Evolutionary conservation across 1,140 invertebrate genomes (phyloP), one percentile per base, ranked within the genome.

Genomic region (Bathynomus jamesi): DNA sequence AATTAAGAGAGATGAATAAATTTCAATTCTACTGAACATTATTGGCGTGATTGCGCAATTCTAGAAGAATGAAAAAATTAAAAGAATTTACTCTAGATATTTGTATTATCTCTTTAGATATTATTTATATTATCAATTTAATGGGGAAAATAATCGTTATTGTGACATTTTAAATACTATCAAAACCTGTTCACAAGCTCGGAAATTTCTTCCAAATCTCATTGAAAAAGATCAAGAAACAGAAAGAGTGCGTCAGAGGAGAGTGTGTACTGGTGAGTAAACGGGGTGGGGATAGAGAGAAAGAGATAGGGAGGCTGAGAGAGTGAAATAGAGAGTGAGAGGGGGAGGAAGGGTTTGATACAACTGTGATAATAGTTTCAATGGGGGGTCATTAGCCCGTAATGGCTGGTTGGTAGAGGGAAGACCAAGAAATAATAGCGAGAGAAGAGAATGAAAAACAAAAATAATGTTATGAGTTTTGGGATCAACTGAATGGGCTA

Each of bases 331-430:
- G 40, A 53, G 40, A 53, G 40, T 17, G 40, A 53, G 40, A 53
- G 40, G 21, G 40, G 21, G 40, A 53, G 40, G 21, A 5, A 53
- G 40, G 5, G 40, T 53, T 53, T 53, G 40, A 53, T 53, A 53
- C 40, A 53, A 53, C 40, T 53, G 40, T 53, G 40, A 53, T 53
- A 53, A 53, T 53, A 53, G 40, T 53, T 53, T 53, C 40, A 53
- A 53, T 53, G 40, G 40, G 40, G 40, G 40, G 40, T 53, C 40
- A 53, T 53, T 53, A 53, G 40, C 40, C 21, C 40, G 40, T 53
- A 53, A 53, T 53, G 40, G 40, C 40, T 53, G 40, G 40, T 53
- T 53, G 40, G 40, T 53, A 53, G 40, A 53, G 21, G 40, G 40
- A 53, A 53, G 40, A 53, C 40, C 40, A 53, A 53, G 40, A 53